Conservation (phyloP, 64 coral and sea anemone species). For the Dendrophyllia cribrosa region DNA sequence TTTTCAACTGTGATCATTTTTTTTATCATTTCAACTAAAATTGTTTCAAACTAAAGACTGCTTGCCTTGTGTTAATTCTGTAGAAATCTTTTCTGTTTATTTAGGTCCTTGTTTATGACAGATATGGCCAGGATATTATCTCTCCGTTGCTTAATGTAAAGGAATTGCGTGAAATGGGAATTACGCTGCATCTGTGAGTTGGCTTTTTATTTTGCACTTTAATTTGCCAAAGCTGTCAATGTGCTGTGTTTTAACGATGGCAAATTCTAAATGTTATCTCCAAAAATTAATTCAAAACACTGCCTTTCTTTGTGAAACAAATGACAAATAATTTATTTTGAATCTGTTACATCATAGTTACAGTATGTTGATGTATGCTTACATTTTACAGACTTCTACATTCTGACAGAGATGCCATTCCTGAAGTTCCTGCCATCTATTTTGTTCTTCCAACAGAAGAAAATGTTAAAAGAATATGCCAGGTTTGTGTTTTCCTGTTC, state of each 20-base stretch:
- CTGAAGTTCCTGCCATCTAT: constrained; percentile 97
- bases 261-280: too few relatives aligned
- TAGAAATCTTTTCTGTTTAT: neutral
- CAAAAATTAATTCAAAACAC: too few relatives aligned
- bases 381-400: constrained; percentile 80
- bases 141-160: constrained; percentile 97
- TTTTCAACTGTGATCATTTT: neutral
- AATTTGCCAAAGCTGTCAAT: too few relatives aligned
- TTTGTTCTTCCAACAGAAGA: constrained; percentile 99
- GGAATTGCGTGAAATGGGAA: constrained; percentile 93
- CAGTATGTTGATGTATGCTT: neutral
- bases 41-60: too few relatives aligned
- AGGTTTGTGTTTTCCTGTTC: constrained; percentile 43
- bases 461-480: constrained; percentile 99
- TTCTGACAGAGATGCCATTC: constrained; percentile 97
- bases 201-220: neutral
- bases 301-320: too few relatives aligned
- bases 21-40: neutral
- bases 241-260: too few relatives aligned
- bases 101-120: constrained; percentile 95
- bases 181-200: constrained; percentile 98
- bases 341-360: too few relatives aligned
- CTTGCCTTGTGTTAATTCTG: neutral
- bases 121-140: constrained; percentile 99
- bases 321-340: too few relatives aligned